phyloP scores from a whole-genome alignment of 2,797 vertebrate genomes.

The Helicolenus hilgendorfi region DNA sequence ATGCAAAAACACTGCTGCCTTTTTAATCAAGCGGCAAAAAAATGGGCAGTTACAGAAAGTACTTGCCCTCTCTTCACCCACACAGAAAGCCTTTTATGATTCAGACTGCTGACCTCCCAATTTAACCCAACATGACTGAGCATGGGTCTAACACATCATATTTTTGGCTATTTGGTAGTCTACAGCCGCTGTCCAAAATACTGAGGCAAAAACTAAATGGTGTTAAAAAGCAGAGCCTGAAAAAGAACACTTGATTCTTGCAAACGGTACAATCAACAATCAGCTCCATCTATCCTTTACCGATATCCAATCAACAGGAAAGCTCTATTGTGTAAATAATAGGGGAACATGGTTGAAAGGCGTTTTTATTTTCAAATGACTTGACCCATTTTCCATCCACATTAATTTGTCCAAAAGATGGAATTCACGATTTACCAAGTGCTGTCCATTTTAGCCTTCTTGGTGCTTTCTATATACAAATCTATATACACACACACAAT shows the following conservation, averaged over 20 bases:
- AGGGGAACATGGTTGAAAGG: slow-evolving; percentile 46
- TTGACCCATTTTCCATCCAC: slow-evolving; percentile 56
- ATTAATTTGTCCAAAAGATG: slow-evolving; percentile 62
- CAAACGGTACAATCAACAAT: background rate
- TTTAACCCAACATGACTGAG: background rate
- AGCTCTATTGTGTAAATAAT: background rate
- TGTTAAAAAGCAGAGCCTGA: background rate
- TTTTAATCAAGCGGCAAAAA: background rate
- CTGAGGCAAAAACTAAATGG: background rate
- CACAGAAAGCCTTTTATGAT: background rate
- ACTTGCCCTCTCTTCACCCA: background rate
- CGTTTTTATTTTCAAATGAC: slow-evolving; percentile 81
- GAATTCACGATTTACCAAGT: slow-evolving; percentile 62
- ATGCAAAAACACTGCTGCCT: background rate
- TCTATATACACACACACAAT: slow-evolving; percentile 75
- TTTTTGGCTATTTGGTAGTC: background rate
- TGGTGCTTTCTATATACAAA: slow-evolving; percentile 83
- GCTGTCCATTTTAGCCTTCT: slow-evolving; percentile 61
- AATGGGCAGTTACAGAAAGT: background rate
- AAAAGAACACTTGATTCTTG: background rate
- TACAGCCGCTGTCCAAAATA: background rate
- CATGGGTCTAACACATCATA: background rate
- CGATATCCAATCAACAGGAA: background rate
- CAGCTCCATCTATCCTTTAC: background rate
- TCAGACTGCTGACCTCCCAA: background rate